A percentile compares a stretch with the other conserved stretches of the same genome.
phyloP scores from a whole-genome alignment of 1,140 invertebrate genomes.

The Drosophila seguyi region DNA sequence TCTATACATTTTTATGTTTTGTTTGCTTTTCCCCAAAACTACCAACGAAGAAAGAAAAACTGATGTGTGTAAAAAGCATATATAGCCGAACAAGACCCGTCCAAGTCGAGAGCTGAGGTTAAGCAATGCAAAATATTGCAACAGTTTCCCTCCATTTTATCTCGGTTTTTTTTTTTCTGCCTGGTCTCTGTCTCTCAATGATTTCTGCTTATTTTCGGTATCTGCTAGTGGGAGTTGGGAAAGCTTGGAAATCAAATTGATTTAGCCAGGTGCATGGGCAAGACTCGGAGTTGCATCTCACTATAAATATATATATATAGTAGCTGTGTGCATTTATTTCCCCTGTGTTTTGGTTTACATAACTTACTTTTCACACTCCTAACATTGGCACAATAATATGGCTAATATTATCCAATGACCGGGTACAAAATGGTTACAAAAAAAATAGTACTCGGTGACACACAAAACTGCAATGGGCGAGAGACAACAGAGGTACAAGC shows the following conservation, averaged over 20 bases:
- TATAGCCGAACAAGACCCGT: conserved; percentile 1
- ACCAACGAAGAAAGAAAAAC: conserved; percentile 17
- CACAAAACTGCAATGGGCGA: conserved; percentile 26
- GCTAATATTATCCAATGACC: conserved; percentile 31
- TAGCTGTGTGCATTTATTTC: background rate
- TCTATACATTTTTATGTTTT: conserved; percentile 31
- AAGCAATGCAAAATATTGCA: conserved; percentile 78
- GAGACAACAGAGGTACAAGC: conserved; percentile 28
- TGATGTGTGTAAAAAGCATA: conserved; percentile 26
- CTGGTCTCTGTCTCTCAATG: conserved; percentile 54
- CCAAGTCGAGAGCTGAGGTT: conserved; percentile 36
- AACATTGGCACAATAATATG: conserved; percentile 43
- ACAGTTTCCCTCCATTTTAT: conserved; percentile 40
- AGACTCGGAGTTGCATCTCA: background rate
- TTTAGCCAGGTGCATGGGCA: conserved; percentile 33
- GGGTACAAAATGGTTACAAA: conserved; percentile 40
- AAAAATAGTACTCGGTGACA: conserved; percentile 46
- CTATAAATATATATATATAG: background rate
- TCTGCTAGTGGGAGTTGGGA: conserved; percentile 7
- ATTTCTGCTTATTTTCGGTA: conserved; percentile 22
- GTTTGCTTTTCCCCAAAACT: conserved; percentile 62
- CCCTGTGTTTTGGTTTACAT: conserved; percentile 3
- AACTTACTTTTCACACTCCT: conserved; percentile 28
- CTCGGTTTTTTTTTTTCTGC: conserved; percentile 20
- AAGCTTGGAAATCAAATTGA: conserved; percentile 25